phyloP scores from a whole-genome alignment of 1,140 invertebrate genomes.

The Philaenus spumarius region DNA sequence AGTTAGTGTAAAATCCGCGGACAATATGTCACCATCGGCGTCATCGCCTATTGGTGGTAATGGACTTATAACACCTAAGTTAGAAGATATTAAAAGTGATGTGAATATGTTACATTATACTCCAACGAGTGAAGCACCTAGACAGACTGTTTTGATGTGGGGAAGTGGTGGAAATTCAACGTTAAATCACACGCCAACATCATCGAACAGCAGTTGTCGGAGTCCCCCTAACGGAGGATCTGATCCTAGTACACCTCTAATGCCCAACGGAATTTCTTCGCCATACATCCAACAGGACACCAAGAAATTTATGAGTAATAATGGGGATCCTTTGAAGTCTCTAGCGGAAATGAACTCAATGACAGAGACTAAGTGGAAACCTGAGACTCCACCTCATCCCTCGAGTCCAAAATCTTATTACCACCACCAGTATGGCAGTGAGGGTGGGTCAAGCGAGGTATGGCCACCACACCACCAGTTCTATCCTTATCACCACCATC shows the following conservation, averaged over 20 bases:
- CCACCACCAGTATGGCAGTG: constrained; percentile 30
- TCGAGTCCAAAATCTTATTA: constrained; percentile 39
- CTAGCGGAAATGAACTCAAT: constrained; percentile 51
- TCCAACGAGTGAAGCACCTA: constrained; percentile 46
- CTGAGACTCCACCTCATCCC: constrained; percentile 28
- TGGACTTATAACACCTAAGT: constrained; percentile 53
- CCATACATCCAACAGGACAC: constrained; percentile 25
- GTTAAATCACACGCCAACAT: constrained; percentile 40
- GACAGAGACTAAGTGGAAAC: constrained; percentile 46
- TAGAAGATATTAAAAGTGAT: constrained; percentile 55
- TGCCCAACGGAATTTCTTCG: constrained; percentile 24
- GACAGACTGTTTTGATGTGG: constrained; percentile 86
- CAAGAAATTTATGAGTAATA: constrained; percentile 7
- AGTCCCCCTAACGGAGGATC: constrained; percentile 26
- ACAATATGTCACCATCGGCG: constrained; percentile 45
- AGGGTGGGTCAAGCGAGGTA: constrained; percentile 47
- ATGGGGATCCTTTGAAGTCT: constrained; percentile 49
- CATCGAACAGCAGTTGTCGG: constrained; percentile 27
- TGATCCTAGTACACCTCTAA: constrained; percentile 23
- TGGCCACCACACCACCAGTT: constrained; percentile 55
- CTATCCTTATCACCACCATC: constrained; percentile 55
- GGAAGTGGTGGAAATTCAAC: constrained; percentile 47
- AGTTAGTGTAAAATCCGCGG: constrained; percentile 37
- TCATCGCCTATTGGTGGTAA: constrained; percentile 46
- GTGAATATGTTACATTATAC: constrained; percentile 43